Conservation (phyloP, 2,888 invertebrate species). For the Dascillus cervinus region DNA sequence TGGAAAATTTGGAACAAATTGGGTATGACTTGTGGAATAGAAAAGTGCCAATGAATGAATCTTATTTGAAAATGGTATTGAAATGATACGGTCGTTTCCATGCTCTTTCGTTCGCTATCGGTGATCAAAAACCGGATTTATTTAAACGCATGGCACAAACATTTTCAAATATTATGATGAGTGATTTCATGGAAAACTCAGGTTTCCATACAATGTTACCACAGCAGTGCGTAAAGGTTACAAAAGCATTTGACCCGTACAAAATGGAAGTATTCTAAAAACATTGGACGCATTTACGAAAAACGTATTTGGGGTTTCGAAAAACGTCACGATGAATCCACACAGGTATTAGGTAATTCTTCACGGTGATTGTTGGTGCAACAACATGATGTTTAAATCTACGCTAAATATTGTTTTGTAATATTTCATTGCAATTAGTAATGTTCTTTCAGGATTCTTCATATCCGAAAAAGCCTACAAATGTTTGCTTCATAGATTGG, state of each 20-base stretch:
- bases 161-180: no score
- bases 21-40: conserved; percentile 26
- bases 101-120: conserved; percentile 27
- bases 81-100: conserved; percentile 30
- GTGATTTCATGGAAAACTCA: no score
- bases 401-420: conserved; percentile 18
- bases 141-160: no score
- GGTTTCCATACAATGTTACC: no score
- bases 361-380: conserved; percentile 29
- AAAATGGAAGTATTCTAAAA: no score
- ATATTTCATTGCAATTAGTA: no score
- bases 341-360: conserved; percentile 17
- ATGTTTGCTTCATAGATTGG: conserved; percentile 25
- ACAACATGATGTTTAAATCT: conserved; percentile 25
- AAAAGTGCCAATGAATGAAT: conserved; percentile 24
- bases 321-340: no score
- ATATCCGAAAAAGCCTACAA: conserved; percentile 16
- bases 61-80: conserved; percentile 26
- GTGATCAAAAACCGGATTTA: no score
- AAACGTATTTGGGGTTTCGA: no score
- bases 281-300: no score
- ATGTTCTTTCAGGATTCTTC: conserved; percentile 13
- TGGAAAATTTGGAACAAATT: conserved; percentile 25
- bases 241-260: no score
- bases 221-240: no score